Base-by-base conservation (phyloP, 2,113 vertebrate genomes). In the Dipodomys stephensi region DNA sequence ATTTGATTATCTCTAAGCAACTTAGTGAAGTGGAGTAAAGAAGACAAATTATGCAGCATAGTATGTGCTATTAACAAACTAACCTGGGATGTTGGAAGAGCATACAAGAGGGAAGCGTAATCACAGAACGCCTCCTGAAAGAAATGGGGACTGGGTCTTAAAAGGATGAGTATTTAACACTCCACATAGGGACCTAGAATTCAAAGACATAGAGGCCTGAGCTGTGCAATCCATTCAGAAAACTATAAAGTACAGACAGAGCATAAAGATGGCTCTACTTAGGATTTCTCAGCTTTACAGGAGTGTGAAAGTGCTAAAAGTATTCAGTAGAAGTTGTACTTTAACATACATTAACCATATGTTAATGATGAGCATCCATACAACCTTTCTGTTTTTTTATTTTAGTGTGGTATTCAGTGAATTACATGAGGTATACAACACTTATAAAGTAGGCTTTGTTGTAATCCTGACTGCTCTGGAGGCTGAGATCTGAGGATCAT, bases 1-100 rank as follows among this genome's bases (percentile, higher is more conserved):
- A 53, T 15, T n/a, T 71, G n/a, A 77, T 94, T 86, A 73, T 89
- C 74, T 93, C 19, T 76, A 76, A 79, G 77, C 53, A 91, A 60
- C 30, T 80, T 91, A 88, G 67, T 76, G 69, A 71, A 74, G 30
- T 85, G 12, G 32, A 25, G 18, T 89, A 68, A 94, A 72, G 25
- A 69, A 65, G 28, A 60, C 82, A n/a, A 69, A 68, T 92, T 83
- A 57, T 79, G 44, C 49, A 44, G 9, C 89, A n/a, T 81, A 60
- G 32, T 39, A 5, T 53, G 25, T 96, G 27, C 39, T 71, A 2
- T 92, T 85, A 77, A 67, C 78, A 84, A 20, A 83, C 23, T 91
- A 73, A 78, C 28, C 7, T 39, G 22, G 69, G 19, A 30, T 88
- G 30, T 20, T 67, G 4, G 82, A 74, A 93, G 39, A 91, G 53